Evolutionary conservation across 2,113 vertebrate species (phyloP), one percentile per base, ranked within the genome.

Genomic region (Abramis brama): DNA sequence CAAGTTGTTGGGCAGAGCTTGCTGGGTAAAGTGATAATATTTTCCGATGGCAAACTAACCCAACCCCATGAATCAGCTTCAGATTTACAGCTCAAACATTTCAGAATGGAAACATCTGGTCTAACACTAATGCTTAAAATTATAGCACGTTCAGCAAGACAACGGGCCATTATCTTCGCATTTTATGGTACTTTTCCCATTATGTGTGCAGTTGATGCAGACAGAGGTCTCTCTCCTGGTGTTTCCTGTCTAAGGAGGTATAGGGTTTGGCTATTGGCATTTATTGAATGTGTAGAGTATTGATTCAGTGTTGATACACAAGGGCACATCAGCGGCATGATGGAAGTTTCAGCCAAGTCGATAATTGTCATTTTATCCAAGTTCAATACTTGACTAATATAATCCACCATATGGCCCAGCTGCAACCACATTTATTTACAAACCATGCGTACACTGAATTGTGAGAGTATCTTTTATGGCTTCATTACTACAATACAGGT

Each of bases 361-460:
- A 11, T 64, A 64, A 80, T 6, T 64, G 78, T 80, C 13, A 80
- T 80, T 80, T 80, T 62, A 64, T 80, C 78, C 78, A 64, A 80
- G 23, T 80, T 64, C 36, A 62, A 47, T 62, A 43, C 12, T 64
- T 80, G 6, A 45, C 13, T 45, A 27, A 47, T 80, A 64, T 59
- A 8, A 60, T 79, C 12, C 52, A 79, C 55, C 45, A 55, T 64
- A 80, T 62, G 78, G 36, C 62, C 78, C 36, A 27, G 59, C n/a
- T 45, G 36, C 33, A 80, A 80, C 7, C 36, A 7, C 36, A 21
- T 25, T 79, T 62, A 43, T 62, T 45, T n/a, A 39, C 36, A 62
- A 77, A 62, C n/a, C 57, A 62, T 13, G 19, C 6, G 10, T 59
- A n/a, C 2, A 21, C 19, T 55, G 5, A 55, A 23, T 57, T 57